Conservation (phyloP, 2,113 vertebrate species). For the Phycodurus eques region DNA sequence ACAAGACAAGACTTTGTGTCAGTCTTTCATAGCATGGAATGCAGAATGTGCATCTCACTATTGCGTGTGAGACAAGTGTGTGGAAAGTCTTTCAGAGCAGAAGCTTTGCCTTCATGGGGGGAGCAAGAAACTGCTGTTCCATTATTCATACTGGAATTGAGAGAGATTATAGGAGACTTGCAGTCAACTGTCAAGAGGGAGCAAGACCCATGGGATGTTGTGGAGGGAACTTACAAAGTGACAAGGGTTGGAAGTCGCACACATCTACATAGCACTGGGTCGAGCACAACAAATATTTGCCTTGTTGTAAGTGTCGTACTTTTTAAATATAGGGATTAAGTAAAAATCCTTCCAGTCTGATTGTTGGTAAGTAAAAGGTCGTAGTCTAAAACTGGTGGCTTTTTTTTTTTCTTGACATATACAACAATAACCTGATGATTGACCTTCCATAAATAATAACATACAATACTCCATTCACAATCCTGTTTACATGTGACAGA, state of each 20-base stretch:
- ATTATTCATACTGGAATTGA: conserved; percentile 36
- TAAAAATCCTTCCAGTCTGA: too few relatives aligned
- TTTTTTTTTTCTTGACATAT: too few relatives aligned
- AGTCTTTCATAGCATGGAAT: conserved; percentile 10
- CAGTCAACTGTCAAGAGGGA: conserved; percentile 17
- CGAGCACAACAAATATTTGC: not conserved
- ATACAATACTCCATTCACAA: too few relatives aligned
- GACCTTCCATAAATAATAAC: too few relatives aligned
- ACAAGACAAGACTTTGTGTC: conserved; percentile 1
- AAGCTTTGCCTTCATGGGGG: conserved; percentile 19
- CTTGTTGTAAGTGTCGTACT: not conserved
- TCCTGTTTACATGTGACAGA: too few relatives aligned
- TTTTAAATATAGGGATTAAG: not conserved
- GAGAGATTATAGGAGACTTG: conserved; percentile 27
- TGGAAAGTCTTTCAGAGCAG: conserved; percentile 36
- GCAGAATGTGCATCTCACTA: conserved; percentile 28
- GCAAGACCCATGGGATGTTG: conserved; percentile 3
- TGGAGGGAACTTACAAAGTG: not conserved
- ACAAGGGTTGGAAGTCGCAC: not conserved
- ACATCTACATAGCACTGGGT: not conserved
- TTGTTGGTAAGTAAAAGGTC: too few relatives aligned
- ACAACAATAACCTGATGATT: too few relatives aligned
- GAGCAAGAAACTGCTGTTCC: conserved; percentile 22
- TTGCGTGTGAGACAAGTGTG: conserved; percentile 14
- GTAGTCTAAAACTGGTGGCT: too few relatives aligned